Percentiles rank a stretch among this genome's conserved stretches.
Conservation (phyloP, 1,140 invertebrate genomes). For the Bombus waltoni region DNA sequence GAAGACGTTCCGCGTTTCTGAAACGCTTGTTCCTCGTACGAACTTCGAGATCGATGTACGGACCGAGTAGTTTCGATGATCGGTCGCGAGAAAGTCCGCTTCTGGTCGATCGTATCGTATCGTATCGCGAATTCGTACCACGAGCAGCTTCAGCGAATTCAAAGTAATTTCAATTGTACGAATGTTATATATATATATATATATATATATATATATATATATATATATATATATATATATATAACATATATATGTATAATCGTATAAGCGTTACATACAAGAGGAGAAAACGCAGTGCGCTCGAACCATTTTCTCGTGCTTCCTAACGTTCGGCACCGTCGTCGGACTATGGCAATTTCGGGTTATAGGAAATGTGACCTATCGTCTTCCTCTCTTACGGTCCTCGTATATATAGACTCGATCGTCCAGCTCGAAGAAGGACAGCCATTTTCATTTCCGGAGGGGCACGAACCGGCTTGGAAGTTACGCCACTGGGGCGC, state of each 20-base stretch:
- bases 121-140: not conserved
- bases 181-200: no score
- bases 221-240: no score
- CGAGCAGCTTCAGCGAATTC: no score
- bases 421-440: not conserved
- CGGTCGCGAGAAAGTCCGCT: not conserved
- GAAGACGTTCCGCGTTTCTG: not conserved
- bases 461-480: not conserved
- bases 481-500: slow-evolving; percentile 38
- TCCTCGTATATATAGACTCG: not conserved
- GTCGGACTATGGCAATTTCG: no score
- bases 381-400: not conserved
- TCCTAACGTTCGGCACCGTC: no score
- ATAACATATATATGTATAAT: no score
- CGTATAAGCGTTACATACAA: no score
- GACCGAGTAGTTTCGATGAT: not conserved
- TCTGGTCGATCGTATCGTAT: not conserved
- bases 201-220: no score
- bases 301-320: no score
- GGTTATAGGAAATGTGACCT: no score
- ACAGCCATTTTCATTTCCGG: slow-evolving; percentile 30
- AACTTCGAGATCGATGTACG: not conserved
- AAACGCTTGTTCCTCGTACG: not conserved
- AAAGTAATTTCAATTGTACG: no score
- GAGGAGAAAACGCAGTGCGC: no score